phyloP scores from a whole-genome alignment of 1,140 invertebrate genomes.

The Drosophila neocordata region DNA sequence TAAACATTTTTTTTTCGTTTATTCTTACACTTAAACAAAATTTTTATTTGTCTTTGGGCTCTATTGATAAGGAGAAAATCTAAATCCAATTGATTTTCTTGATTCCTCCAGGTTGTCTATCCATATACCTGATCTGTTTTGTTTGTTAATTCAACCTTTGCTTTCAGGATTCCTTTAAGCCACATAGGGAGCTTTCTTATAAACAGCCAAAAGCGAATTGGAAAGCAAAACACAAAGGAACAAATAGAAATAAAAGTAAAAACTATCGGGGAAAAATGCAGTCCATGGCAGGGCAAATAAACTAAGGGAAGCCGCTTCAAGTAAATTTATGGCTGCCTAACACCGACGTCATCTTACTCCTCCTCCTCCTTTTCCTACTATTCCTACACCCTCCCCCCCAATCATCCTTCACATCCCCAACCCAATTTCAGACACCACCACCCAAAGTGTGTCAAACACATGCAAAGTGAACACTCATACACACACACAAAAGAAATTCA shows the following conservation, averaged over 20 bases:
- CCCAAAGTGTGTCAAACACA: constrained; percentile 75
- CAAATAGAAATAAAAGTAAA: constrained; percentile 38
- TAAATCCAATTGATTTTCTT: too few species aligned
- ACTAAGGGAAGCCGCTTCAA: constrained; percentile 74
- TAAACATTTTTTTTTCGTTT: too few species aligned
- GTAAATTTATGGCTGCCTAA: constrained; percentile 77
- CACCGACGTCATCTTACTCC: neutral
- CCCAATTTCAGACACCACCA: constrained; percentile 1
- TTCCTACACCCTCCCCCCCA: constrained; percentile 2
- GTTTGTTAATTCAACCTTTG: too few species aligned
- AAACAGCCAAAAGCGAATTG: constrained; percentile 37
- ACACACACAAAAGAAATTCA: constrained; percentile 6
- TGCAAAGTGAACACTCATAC: constrained; percentile 41
- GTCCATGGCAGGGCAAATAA: constrained; percentile 34
- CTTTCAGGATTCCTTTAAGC: too few species aligned
- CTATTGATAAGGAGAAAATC: too few species aligned
- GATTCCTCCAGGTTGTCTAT: too few species aligned
- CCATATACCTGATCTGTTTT: too few species aligned
- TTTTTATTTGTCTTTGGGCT: too few species aligned
- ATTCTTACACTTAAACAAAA: too few species aligned
- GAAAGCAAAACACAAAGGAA: constrained; percentile 54
- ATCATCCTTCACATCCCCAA: neutral
- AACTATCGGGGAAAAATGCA: constrained; percentile 36
- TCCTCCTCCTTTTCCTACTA: neutral
- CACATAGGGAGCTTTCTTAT: neutral